A percentile compares a stretch with the other conserved stretches of the same genome.
These are phyloP conservation scores for Chinchilla lanigera DNA, from an alignment of 2,113 vertebrate genomes.

Conservation along the genomic window DNA sequence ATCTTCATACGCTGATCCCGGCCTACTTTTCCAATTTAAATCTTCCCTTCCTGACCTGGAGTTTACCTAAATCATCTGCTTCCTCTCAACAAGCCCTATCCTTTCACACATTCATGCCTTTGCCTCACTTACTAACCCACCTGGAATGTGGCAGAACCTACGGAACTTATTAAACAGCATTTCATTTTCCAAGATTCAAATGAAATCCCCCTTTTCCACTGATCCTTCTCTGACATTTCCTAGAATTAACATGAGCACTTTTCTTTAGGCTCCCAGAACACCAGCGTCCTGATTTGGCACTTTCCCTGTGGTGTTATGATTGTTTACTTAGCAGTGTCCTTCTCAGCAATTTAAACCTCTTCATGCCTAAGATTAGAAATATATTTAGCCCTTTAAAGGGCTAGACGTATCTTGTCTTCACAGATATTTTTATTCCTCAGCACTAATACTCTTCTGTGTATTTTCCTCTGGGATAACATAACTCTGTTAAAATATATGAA, in stretches of 20 bases:
- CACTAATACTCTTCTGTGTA: not conserved
- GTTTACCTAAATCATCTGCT: not conserved
- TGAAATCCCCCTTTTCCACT: not conserved
- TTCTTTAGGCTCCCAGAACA: not conserved
- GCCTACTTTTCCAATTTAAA: not conserved
- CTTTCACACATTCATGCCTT: not conserved
- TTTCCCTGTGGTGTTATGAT: not conserved
- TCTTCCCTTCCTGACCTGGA: not conserved
- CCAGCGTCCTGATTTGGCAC: not conserved
- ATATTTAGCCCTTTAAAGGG: not conserved
- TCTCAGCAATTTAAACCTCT: not conserved
- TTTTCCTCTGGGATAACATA: not conserved
- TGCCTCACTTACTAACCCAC: not conserved
- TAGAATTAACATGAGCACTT: not conserved
- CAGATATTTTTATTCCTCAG: not conserved
- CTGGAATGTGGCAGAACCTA: not conserved
- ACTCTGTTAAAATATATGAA: not conserved
- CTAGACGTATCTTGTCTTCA: not conserved
- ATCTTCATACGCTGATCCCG: not conserved
- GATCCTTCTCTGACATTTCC: not conserved
- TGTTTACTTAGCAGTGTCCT: not conserved
- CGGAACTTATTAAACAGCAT: not conserved
- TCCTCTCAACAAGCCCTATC: not conserved
- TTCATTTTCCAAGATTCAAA: not conserved
- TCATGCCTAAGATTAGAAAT: not conserved